Conservation (phyloP, 2,113 vertebrate species). For the Mystacornis crossleyi region DNA sequence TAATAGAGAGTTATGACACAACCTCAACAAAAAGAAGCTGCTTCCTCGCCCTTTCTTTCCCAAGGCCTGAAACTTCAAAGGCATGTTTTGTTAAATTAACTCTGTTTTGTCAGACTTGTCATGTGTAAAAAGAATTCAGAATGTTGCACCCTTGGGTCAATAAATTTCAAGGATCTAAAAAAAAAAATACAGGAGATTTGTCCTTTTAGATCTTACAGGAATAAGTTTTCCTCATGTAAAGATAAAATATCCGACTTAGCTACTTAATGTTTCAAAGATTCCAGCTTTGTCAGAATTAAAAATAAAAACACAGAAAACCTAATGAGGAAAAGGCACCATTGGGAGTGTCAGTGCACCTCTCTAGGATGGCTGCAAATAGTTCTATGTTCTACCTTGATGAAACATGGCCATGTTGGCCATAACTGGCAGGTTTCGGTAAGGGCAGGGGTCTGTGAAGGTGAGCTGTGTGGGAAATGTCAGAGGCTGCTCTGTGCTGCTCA, state of each 20-base stretch:
- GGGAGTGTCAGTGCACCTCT: background rate
- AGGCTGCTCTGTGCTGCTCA: background rate
- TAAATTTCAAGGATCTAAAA: background rate
- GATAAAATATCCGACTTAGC: background rate
- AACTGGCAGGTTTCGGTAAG: background rate
- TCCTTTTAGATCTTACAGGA: background rate
- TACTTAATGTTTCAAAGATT: background rate
- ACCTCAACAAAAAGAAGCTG: background rate
- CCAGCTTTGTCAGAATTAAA: background rate
- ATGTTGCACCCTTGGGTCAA: background rate
- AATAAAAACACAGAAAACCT: background rate
- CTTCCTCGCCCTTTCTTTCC: background rate
- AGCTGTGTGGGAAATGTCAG: background rate
- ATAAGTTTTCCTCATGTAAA: background rate
- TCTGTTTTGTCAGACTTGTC: background rate
- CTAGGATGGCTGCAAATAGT: background rate
- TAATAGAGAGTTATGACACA: background rate
- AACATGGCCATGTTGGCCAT: accelerated
- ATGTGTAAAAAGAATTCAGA: background rate
- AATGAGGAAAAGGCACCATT: background rate
- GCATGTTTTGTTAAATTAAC: background rate
- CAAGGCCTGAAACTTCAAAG: background rate
- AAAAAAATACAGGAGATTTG: accelerated
- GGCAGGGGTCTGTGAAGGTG: background rate
- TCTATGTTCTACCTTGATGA: accelerated